These are phyloP conservation scores for Otis tarda DNA, from an alignment of 2,113 vertebrate species.

Conservation along the genomic window DNA sequence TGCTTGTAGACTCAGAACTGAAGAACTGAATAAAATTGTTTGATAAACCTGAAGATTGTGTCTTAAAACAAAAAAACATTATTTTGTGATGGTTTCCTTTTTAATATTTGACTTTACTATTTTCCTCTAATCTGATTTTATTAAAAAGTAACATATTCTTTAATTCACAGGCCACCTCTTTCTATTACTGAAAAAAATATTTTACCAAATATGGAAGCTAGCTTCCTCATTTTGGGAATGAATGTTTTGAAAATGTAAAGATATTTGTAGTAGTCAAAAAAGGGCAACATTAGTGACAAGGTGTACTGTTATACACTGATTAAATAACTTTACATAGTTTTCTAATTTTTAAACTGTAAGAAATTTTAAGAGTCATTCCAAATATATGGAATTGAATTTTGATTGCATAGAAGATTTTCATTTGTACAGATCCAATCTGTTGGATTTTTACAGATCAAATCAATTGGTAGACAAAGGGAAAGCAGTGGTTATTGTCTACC, in stretches of 20 bases:
- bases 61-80: slow-evolving; percentile 41
- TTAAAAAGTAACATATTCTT: slow-evolving; percentile 18
- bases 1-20: background rate
- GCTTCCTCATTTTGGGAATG: background rate
- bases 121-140: slow-evolving; percentile 42
- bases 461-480: background rate
- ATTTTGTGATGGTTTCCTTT: slow-evolving; percentile 21
- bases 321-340: background rate
- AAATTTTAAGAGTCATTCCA: background rate
- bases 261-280: background rate
- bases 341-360: background rate
- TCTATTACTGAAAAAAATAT: slow-evolving; percentile 22
- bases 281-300: background rate
- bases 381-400: background rate
- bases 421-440: background rate
- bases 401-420: background rate
- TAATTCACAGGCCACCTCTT: background rate
- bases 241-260: background rate
- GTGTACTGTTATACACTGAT: background rate
- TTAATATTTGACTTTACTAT: slow-evolving; percentile 52
- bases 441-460: background rate
- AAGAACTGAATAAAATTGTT: slow-evolving; percentile 50
- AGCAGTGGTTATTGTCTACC: background rate
- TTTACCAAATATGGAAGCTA: slow-evolving; percentile 7
- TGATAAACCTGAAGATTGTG: slow-evolving; percentile 1